These are phyloP conservation scores for Acropternis orthonyx DNA, from an alignment of 2,797 vertebrate species.

Conservation along the genomic window DNA sequence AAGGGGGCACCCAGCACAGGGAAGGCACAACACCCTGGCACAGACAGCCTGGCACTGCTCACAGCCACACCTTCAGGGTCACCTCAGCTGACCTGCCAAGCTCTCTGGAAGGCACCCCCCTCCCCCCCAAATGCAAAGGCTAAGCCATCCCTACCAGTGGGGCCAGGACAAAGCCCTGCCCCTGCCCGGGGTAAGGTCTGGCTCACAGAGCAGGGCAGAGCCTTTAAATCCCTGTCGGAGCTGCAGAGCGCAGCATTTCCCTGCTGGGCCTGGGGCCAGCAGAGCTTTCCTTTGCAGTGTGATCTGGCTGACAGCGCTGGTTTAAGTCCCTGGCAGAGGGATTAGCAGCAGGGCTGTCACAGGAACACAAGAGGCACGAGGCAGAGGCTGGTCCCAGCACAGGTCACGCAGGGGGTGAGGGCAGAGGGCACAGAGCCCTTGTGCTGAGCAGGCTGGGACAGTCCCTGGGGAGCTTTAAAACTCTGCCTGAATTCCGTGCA, in stretches of 20 bases:
- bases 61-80: background rate
- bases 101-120: background rate
- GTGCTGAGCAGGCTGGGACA: background rate
- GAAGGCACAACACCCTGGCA: background rate
- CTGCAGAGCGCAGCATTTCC: background rate
- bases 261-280: background rate
- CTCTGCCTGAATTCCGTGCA: rapidly evolving
- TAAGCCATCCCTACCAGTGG: background rate
- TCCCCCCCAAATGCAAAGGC: background rate
- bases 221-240: background rate
- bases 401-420: background rate
- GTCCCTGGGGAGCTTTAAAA: rapidly evolving
- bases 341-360: background rate
- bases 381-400: background rate
- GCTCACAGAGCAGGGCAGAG: background rate
- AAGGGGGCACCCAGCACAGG: background rate
- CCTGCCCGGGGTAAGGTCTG: background rate
- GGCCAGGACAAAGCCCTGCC: background rate
- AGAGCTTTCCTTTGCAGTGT: background rate
- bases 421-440: background rate
- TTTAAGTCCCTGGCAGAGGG: background rate
- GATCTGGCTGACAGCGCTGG: background rate
- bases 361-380: background rate
- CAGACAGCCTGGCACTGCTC: background rate
- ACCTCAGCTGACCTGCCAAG: background rate